phyloP scores from a whole-genome alignment of 2,888 invertebrate species.

The Dexiosoma caninum region DNA sequence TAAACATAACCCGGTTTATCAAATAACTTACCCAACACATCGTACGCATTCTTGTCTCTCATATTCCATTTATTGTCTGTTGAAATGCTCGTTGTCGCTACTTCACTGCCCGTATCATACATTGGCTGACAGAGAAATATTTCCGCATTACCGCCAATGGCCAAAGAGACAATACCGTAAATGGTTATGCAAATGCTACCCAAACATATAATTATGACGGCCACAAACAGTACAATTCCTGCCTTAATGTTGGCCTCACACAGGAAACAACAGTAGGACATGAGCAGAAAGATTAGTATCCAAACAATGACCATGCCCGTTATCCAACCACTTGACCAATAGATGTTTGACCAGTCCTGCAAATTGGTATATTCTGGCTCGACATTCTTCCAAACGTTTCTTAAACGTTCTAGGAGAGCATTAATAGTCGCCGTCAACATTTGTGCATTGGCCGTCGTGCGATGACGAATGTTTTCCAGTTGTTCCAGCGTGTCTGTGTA shows the following conservation, averaged over 20 bases:
- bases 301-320: constrained; percentile 74
- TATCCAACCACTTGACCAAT: constrained; percentile 76
- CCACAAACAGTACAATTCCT: constrained; percentile 73
- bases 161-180: constrained; percentile 74
- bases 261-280: constrained; percentile 76
- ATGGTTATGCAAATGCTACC: constrained; percentile 74
- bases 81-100: background rate
- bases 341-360: constrained; percentile 72
- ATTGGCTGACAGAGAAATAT: constrained; percentile 85
- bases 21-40: constrained; percentile 82
- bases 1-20: constrained; percentile 83
- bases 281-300: constrained; percentile 74
- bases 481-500: constrained; percentile 75
- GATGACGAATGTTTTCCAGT: constrained; percentile 75
- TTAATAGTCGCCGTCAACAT: constrained; percentile 75
- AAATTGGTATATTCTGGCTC: constrained; percentile 73
- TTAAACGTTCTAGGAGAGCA: constrained; percentile 72
- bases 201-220: constrained; percentile 74
- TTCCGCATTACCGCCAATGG: constrained; percentile 77
- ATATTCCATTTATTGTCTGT: constrained; percentile 10
- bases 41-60: constrained; percentile 75
- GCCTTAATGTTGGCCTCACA: constrained; percentile 76
- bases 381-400: constrained; percentile 73
- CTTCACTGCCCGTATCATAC: constrained; percentile 80
- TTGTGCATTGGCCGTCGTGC: constrained; percentile 76